Evolutionary conservation across 2,888 invertebrate species (phyloP), one percentile per base, ranked within the genome.

Genomic region (Dinocampus coccinellae): DNA sequence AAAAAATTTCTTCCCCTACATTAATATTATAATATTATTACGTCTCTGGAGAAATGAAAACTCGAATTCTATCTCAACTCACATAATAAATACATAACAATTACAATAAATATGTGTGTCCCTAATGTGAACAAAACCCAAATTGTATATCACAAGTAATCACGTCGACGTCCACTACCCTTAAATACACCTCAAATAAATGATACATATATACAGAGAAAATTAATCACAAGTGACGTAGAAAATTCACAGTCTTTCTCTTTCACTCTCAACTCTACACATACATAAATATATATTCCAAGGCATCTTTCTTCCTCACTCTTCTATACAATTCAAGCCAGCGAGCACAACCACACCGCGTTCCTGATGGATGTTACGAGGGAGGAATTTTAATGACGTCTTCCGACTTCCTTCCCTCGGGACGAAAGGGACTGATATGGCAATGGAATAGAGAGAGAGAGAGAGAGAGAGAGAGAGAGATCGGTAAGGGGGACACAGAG

Each of bases 331-430:
- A 7, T 29, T 29, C 52, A 24, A 29, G 33, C 60, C 33, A 67
- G 53, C 67, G 52, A 69, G 52, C 72, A 61, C 70, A 65, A 64
- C 3, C 29, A 7, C 29, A n/a, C n/a, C n/a, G 70, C 68, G 58
- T 70, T 73, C 66, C 73, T 73, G 81, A 84, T 83, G 82, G 79
- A 77, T 80, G 71, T 77, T 75, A 77, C 82, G 78, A 76, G 78
- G 73, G 73, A 69, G 77, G 84, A 83, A 83, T 83, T 79, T 80
- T 78, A 83, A 83, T 81, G 79, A 73, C 73, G 63, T 76, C 74
- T 63, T 76, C 70, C 62, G 75, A 66, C 69, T 76, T 68, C 74
- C 74, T 76, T 74, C 73, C 73, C 63, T 64, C 69, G 39, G 70
- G 71, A n/a, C n/a, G n/a, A n/a, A n/a, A n/a, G n/a, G n/a, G n/a